Conservation (phyloP, 30 jellyfish, hydroid and myxozoan species). For the Aurelia sp. region DNA sequence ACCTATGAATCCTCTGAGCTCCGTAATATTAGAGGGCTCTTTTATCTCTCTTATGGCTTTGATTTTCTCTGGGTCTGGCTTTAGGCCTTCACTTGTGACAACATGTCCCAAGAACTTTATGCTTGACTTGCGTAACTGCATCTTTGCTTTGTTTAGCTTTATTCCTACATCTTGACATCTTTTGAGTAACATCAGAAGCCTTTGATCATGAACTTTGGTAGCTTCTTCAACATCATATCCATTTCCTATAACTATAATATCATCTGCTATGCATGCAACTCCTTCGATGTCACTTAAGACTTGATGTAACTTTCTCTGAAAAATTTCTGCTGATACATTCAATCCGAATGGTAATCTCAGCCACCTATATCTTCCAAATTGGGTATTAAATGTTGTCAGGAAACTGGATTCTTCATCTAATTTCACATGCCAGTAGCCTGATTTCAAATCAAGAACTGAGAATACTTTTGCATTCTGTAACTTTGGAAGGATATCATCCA, state of each 20-base stretch:
- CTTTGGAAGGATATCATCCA: conserved; percentile 65
- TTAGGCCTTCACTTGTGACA: conserved; percentile 63
- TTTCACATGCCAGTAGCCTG: conserved; percentile 67
- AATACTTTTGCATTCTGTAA: conserved; percentile 58
- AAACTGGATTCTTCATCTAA: conserved; percentile 48
- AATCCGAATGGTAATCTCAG: neutral
- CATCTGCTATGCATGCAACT: no score
- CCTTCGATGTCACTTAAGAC: no score
- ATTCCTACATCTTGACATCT: conserved; percentile 47
- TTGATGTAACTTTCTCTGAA: no score
- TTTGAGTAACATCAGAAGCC: conserved; percentile 25
- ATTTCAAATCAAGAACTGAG: conserved; percentile 62
- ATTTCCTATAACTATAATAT: no score
- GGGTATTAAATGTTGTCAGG: conserved; percentile 59
- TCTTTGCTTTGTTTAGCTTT: conserved; percentile 54
- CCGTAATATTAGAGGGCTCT: conserved; percentile 53
- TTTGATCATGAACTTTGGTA: conserved; percentile 34
- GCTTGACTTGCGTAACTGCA: conserved; percentile 44
- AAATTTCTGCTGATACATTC: no score
- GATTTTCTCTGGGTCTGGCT: conserved; percentile 72
- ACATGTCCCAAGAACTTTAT: conserved; percentile 55
- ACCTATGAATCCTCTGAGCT: conserved; percentile 61
- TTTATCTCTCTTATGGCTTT: conserved; percentile 57
- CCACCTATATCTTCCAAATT: conserved; percentile 64
- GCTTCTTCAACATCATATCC: no score